Base-by-base conservation (phyloP, 2,797 vertebrate genomes). In the Syndactyla subalaris region DNA sequence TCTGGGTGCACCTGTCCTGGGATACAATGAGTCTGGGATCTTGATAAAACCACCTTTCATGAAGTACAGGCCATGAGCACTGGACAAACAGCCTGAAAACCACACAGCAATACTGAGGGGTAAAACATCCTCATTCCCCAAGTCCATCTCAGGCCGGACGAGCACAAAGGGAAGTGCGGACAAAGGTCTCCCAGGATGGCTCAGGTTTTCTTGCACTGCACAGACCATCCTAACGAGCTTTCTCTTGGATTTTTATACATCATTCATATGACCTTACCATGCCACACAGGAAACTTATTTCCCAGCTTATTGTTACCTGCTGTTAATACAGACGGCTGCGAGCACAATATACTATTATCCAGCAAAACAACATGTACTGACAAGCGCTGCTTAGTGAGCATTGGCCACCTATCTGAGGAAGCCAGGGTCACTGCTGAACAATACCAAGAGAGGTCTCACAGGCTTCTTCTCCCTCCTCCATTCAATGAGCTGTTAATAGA, bases 401-500 rank as follows among this genome's bases (percentile, higher is more conserved):
- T 30, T 78, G 95, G 92, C 86, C 45, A 70, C 91, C 67, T 70
- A 38, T 48, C 55, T 63, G 74, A 79, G 88, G n/a, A 82, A 90
- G 94, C 80, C 71, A 3, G 92, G 92, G 94, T 97, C 93, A 81
- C 63, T 77, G 85, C 84, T 87, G 92, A 95, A 97, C 92, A 97
- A 95, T 96, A 83, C 81, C 93, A 49, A 93, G 93, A 96, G 86
- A 92, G 84, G 74, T 95, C 92, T 96, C 95, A 82, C 89, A 88
- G 83, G 96, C 84, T 95, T 66, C 95, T 96, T 92, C 89, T 91
- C 38, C 94, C 92, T 89, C 93, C 88, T 96, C 92, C 93, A 76
- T 89, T 96, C 95, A 97, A 94, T 88, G 73, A 94, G 93, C 89
- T 92, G 88, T 93, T 96, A 97, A 96, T 97, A 97, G 96, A 96